Evolutionary conservation across 1,140 invertebrate genomes (phyloP).

Genomic region (Achatina immaculata): DNA sequence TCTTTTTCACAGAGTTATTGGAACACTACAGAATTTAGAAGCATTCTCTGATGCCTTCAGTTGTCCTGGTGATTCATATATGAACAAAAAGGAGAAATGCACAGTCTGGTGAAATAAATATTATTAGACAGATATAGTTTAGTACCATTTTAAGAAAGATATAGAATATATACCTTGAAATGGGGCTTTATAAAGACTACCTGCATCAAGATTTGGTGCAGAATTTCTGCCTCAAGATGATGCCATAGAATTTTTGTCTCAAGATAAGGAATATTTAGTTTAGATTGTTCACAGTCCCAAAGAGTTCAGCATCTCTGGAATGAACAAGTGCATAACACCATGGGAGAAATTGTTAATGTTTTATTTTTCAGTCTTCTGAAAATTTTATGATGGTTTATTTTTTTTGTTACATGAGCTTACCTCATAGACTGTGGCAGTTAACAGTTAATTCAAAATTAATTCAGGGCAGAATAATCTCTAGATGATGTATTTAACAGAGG

Average conservation of each 20-base stretch:
- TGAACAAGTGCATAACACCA: not conserved
- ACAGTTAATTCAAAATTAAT: too few species aligned
- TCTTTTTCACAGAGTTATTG: constrained; percentile 58
- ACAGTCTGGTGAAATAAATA: constrained; percentile 57
- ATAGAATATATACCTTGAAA: too few species aligned
- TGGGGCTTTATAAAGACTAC: too few species aligned
- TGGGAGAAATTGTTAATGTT: not conserved
- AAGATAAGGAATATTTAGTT: too few species aligned
- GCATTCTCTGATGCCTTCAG: constrained; percentile 70
- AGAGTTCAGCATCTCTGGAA: not conserved
- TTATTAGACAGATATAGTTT: not conserved
- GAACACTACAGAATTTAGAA: constrained; percentile 59
- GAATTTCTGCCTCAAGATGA: not conserved
- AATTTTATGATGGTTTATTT: too few species aligned
- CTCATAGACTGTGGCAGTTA: too few species aligned
- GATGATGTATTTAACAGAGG: too few species aligned
- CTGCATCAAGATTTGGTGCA: too few species aligned
- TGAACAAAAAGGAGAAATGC: constrained; percentile 68
- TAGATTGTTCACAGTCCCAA: too few species aligned
- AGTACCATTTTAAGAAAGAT: not conserved
- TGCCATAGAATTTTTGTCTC: not conserved
- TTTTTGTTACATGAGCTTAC: too few species aligned
- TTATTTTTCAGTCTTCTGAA: too few species aligned
- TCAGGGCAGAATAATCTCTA: too few species aligned
- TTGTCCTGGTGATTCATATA: constrained; percentile 64